Evolutionary conservation across 92 coral and sea anemone genomes (phyloP), one percentile per base, ranked within the genome.

Genomic region (Epizoanthus rinbou): DNA sequence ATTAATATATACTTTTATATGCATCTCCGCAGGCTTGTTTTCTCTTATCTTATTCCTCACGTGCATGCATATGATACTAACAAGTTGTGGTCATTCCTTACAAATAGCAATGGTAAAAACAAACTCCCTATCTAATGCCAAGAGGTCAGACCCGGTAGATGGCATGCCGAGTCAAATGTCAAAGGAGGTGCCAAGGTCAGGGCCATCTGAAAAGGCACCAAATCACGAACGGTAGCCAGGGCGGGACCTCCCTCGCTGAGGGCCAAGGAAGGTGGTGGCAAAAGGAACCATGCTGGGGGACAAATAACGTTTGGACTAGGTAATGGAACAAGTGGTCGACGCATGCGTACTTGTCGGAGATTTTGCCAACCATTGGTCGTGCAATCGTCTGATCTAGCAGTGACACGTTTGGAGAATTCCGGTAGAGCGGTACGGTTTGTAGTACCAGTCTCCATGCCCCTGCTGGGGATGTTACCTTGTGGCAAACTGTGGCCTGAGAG

Each of bases 171-270:
- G 47, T 62, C 57, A 21, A 78, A 39, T 14, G 58, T 24, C 28
- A 65, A 31, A 13, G 37, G 41, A 0, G 71, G 2, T 0, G 82
- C 59, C 5, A 78, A 21, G 47, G 82, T 14, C 2, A 78, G 14
- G 52, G 82, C 25, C 82, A 78, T 41, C 50, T 62, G 82, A 6
- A 78, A 62, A 43, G 82, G 69, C 7, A 37, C 58, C 17, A 62
- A 62, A 15, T 28, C 25, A 1, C 71, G 39, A 25, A 76, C 41
- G 7, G 82, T 9, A 16, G 58, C 52, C 52, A 69, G 72, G 10
- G 8, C 45, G 23, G 70, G 50, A 7, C 70, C 71, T 23, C 64
- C 70, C 57, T 19, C 22, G 8, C 21, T 57, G n/a, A 17, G 57
- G 71, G 7, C 41, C 47, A 60, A 62, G 47, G 6, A 13, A 22